A percentile compares a stretch with the other conserved stretches of the same genome.
phyloP scores from a whole-genome alignment of 2,797 vertebrate genomes.

The Diceros bicornis region DNA sequence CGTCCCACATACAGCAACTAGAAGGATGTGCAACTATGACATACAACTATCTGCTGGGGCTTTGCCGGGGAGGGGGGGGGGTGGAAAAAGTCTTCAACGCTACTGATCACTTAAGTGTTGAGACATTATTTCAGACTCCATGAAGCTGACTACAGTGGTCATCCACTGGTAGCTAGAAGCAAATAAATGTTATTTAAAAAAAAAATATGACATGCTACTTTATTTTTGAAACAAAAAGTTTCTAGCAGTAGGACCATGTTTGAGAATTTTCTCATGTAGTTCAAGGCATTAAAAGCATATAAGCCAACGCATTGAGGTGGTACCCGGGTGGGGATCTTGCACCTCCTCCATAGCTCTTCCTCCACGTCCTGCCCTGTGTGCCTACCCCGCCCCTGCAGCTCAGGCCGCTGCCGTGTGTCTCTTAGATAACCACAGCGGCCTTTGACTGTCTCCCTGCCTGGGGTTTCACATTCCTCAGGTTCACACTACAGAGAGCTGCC shows the following conservation, averaged over 20 bases:
- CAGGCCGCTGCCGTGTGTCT: not conserved
- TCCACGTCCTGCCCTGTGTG: not conserved
- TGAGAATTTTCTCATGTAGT: not conserved
- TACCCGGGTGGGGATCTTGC: too few relatives aligned
- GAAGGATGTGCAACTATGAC: too few relatives aligned
- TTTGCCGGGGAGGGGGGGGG: too few relatives aligned
- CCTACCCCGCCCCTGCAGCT: not conserved
- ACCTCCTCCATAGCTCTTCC: not conserved
- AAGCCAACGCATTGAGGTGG: not conserved
- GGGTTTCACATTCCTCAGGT: not conserved
- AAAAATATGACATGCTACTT: not conserved
- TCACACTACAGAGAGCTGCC: slow-evolving; percentile 22
- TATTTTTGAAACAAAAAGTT: not conserved
- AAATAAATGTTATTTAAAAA: not conserved
- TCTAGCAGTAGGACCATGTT: not conserved
- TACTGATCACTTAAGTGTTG: not conserved
- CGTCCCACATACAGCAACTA: too few relatives aligned
- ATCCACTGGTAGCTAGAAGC: not conserved
- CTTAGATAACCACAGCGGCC: not conserved
- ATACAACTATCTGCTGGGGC: too few relatives aligned
- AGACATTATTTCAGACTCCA: not conserved
- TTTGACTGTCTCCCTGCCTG: not conserved
- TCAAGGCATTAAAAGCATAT: not conserved
- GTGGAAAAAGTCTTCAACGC: not conserved
- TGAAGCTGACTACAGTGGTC: not conserved